Percentiles rank a stretch among this genome's conserved stretches.
Conservation (phyloP, 2,888 invertebrate genomes). For the Lasioglossum vierecki region DNA sequence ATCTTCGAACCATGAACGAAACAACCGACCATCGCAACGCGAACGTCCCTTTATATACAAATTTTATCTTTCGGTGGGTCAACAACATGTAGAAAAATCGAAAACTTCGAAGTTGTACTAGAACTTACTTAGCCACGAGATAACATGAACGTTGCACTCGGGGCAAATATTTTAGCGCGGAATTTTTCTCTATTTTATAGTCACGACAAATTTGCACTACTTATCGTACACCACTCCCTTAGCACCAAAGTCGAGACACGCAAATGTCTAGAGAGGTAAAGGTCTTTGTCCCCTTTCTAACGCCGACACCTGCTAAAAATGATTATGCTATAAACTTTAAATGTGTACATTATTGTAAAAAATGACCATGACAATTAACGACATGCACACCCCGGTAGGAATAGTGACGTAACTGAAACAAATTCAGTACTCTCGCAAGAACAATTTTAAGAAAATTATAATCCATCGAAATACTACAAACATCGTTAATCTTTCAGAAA, state of each 20-base stretch:
- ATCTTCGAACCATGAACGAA: constrained; percentile 53
- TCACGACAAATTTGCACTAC: constrained; percentile 78
- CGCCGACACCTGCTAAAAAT: neutral
- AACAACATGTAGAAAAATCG: constrained; percentile 53
- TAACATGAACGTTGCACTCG: constrained; percentile 58
- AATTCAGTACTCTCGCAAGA: no score
- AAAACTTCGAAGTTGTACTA: constrained; percentile 34
- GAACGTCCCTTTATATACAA: constrained; percentile 68
- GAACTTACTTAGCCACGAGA: constrained; percentile 46
- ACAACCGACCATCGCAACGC: constrained; percentile 38
- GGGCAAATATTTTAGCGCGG: constrained; percentile 67
- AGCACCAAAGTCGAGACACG: neutral
- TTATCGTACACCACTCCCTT: constrained; percentile 69
- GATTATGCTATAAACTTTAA: neutral
- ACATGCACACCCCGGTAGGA: no score
- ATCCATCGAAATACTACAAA: no score
- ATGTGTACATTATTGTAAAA: neutral
- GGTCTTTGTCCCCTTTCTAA: neutral
- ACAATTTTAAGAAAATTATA: no score
- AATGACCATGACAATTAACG: no score
- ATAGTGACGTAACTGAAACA: no score
- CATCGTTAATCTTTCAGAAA: no score
- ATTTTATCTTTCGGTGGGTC: constrained; percentile 61
- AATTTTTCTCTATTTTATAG: constrained; percentile 61
- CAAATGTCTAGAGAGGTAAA: neutral